A percentile compares a stretch with the other conserved stretches of the same genome.
These are phyloP conservation scores for Neoitamus cyanurus DNA, from an alignment of 2,888 invertebrate species.

Conservation along the genomic window DNA sequence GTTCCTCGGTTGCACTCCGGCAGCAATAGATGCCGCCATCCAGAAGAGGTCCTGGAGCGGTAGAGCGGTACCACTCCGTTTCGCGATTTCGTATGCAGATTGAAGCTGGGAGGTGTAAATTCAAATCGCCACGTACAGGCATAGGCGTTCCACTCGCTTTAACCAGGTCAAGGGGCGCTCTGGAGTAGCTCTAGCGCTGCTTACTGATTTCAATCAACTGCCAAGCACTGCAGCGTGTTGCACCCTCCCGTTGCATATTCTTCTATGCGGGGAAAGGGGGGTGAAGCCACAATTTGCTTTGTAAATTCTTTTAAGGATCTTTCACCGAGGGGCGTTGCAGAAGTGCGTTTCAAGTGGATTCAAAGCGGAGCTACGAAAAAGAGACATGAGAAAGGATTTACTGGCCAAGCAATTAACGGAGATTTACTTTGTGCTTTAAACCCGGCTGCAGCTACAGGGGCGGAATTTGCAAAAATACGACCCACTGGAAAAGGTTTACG, in stretches of 20 bases:
- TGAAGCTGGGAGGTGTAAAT: neutral
- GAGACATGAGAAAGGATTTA: neutral
- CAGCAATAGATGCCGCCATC: neutral
- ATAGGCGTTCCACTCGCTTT: slow-evolving; percentile 6
- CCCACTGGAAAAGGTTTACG: neutral
- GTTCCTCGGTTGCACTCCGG: neutral
- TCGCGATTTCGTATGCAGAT: slow-evolving; percentile 21
- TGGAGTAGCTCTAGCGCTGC: neutral
- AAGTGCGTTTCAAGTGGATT: neutral
- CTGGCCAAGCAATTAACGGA: neutral
- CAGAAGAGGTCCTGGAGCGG: neutral
- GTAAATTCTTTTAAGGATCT: neutral
- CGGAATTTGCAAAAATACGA: neutral
- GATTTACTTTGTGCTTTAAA: neutral
- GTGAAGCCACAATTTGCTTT: neutral
- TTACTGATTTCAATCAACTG: slow-evolving; percentile 18
- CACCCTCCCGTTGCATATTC: neutral
- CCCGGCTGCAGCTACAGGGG: neutral
- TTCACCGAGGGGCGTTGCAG: neutral
- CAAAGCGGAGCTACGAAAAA: neutral
- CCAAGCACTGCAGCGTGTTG: neutral
- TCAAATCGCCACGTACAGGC: slow-evolving; percentile 1
- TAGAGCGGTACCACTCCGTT: neutral
- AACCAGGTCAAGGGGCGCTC: slow-evolving; percentile 2
- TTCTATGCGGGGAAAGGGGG: neutral